Conservation (phyloP, 1,140 invertebrate species). For the Aphidius ervi region DNA sequence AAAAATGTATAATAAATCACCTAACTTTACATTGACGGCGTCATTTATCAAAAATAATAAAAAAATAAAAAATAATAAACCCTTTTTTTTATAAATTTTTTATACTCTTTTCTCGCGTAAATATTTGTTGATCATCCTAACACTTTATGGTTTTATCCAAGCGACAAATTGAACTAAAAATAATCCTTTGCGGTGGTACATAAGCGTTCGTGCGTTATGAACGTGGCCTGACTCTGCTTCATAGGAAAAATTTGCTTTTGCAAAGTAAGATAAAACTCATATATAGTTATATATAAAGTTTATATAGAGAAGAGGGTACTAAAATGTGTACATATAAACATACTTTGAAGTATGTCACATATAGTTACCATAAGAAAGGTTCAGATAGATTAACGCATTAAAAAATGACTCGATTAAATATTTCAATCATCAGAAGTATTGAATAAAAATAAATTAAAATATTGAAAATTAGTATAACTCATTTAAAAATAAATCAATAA, state of each 20-base stretch:
- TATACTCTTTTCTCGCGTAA: not conserved
- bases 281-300: no score
- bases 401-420: not conserved
- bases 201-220: slow-evolving; percentile 38
- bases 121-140: slow-evolving; percentile 17
- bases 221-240: slow-evolving; percentile 31
- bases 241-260: not conserved
- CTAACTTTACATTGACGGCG: not conserved
- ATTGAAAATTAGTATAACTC: no score
- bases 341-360: no score
- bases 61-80: not conserved
- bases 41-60: not conserved
- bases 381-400: no score
- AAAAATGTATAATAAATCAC: no score
- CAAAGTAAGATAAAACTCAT: no score
- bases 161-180: slow-evolving; percentile 52
- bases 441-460: no score
- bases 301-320: no score
- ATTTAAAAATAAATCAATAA: no score
- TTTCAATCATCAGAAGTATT: not conserved
- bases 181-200: slow-evolving; percentile 44
- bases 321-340: no score
- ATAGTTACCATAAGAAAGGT: no score
- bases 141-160: slow-evolving; percentile 46
- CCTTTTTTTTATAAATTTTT: not conserved